Conservation (phyloP, 2,888 invertebrate species). For the Hyposoter didymator region DNA sequence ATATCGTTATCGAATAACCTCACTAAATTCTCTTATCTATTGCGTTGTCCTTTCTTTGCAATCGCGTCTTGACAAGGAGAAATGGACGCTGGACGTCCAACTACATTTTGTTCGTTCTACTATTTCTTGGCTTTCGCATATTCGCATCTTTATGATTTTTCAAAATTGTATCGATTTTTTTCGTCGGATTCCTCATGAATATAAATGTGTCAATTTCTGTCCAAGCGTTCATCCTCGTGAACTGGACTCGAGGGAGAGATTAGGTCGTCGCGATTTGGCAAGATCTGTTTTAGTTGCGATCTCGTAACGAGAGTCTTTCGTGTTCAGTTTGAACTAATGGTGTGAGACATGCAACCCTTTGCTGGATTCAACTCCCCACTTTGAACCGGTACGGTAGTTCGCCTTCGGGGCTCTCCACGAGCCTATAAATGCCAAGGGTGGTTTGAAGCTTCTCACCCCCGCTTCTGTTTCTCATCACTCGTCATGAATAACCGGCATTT, state of each 20-base stretch:
- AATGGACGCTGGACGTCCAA: not conserved
- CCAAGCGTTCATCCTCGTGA: conserved; percentile 39
- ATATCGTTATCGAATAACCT: conserved; percentile 42
- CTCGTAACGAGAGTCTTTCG: conserved; percentile 74
- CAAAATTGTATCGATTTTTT: not conserved
- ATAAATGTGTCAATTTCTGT: conserved; percentile 39
- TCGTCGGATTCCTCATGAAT: not conserved
- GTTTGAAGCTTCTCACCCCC: not conserved
- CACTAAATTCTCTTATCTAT: conserved; percentile 50
- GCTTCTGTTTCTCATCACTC: conserved; percentile 16
- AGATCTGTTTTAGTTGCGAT: conserved; percentile 52
- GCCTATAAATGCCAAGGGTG: conserved; percentile 11
- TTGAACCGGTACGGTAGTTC: not conserved
- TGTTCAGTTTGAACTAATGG: conserved; percentile 71
- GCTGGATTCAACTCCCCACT: conserved; percentile 72
- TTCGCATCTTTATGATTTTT: conserved; percentile 11
- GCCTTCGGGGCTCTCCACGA: not conserved
- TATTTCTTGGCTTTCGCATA: not conserved
- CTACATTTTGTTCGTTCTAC: conserved; percentile 18
- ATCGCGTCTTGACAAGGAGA: conserved; percentile 24
- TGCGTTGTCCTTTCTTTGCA: conserved; percentile 30
- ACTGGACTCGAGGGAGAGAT: conserved; percentile 63
- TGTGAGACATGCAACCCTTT: conserved; percentile 72
- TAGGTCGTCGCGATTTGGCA: conserved; percentile 69
- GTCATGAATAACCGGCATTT: conserved; percentile 28